Base-by-base conservation (phyloP, 2,888 invertebrate species). In the Dorcus hopei region DNA sequence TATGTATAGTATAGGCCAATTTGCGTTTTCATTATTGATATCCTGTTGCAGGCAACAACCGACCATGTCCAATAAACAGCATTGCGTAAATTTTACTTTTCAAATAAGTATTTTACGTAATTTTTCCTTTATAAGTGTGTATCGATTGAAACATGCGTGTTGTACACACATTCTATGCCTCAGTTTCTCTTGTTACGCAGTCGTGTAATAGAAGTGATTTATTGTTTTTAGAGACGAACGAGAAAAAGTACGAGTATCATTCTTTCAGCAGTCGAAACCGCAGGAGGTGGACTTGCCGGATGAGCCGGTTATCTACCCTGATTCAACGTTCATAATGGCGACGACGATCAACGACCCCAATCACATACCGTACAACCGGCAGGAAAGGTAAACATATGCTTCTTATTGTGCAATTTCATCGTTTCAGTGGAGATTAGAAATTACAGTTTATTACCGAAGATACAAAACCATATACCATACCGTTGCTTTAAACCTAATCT, bases 201-300 rank as follows among this genome's bases (percentile, higher is more conserved):
- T 33, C 26, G 7, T 33, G 26, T 33, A 33, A 33, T 33, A 33
- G 26, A 33, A 19, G 26, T 6, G 5, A 33, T 33, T 33, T 40
- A 53, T 57, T 50, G 68, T 62, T 84, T 85, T 48, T 83, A 90
- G 90, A 79, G 86, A 87, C 78, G 89, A 89, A 81, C 85, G 89
- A 74, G 87, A 88, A 69, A 89, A 88, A 79, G 91, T 91, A 62
- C 87, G 90, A 70, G 91, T 91, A 74, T 88, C 89, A 68, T 91
- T 91, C 81, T 91, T 88, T 81, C 91, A 91, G 81, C 89, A 89
- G 77, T 89, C 85, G 77, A 85, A 88, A 79, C 90, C 91, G 65
- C 87, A 89, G 82, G 80, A 81, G 67, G 81, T 87, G 72, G 82
- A 81, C 74, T 75, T 87, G 82, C 78, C 87, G 71, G 83, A 85